These are phyloP conservation scores for Marmota monax DNA, from an alignment of 2,113 vertebrate genomes.

Conservation along the genomic window DNA sequence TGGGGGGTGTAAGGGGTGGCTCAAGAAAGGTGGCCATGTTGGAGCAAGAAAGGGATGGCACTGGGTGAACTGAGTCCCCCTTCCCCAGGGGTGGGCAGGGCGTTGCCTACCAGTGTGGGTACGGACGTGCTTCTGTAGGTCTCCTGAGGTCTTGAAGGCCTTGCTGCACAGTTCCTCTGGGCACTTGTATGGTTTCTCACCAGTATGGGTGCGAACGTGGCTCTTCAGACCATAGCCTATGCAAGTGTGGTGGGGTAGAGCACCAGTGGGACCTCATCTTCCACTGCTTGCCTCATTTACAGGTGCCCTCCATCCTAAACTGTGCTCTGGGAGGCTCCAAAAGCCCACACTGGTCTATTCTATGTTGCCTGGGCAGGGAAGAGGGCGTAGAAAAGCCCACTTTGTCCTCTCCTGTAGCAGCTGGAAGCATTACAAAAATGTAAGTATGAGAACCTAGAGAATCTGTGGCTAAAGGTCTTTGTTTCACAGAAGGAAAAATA, in stretches of 20 bases:
- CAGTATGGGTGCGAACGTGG: conserved; percentile 91
- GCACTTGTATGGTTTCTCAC: conserved; percentile 92
- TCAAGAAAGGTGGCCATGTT: neutral
- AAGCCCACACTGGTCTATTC: neutral
- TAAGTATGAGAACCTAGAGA: neutral
- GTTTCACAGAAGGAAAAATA: neutral
- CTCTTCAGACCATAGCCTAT: conserved; percentile 91
- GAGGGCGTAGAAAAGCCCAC: neutral
- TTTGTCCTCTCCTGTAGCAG: neutral
- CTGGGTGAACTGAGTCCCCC: neutral
- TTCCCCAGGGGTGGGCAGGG: neutral
- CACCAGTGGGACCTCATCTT: too few relatives aligned
- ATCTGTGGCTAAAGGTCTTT: neutral
- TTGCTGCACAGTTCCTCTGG: conserved; percentile 92
- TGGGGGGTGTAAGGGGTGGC: neutral
- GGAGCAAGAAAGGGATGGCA: neutral
- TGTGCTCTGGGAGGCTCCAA: neutral
- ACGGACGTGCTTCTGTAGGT: conserved; percentile 92
- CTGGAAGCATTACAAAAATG: neutral
- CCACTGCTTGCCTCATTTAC: neutral
- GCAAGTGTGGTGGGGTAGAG: neutral
- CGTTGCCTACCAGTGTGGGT: conserved; percentile 90
- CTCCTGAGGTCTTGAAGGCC: conserved; percentile 93
- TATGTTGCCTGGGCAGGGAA: neutral
- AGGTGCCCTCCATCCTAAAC: neutral